Evolutionary conservation across 2,888 invertebrate species (phyloP).

Genomic region (Plutella xylostella): DNA sequence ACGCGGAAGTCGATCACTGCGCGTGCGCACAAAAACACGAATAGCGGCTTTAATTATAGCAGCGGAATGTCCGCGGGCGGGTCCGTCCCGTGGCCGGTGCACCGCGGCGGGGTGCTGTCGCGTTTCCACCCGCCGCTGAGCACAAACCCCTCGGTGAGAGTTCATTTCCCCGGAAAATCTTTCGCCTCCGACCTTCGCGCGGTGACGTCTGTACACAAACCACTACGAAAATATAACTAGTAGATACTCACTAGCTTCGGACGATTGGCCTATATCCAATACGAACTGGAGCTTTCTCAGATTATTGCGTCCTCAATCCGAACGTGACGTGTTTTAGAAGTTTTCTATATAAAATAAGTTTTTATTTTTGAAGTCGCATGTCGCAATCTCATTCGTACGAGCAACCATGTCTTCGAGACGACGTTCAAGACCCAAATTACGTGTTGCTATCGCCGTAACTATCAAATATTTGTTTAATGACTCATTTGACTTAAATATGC

Average conservation of each 20-base stretch:
- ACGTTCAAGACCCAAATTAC: constrained; percentile 57
- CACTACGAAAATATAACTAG: constrained; percentile 44
- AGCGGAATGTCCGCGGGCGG: constrained; percentile 65
- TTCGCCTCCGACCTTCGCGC: constrained; percentile 34
- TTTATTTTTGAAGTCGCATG: constrained; percentile 39
- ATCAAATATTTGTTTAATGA: constrained; percentile 31
- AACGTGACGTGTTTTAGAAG: constrained; percentile 43
- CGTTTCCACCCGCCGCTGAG: constrained; percentile 50
- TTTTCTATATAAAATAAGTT: constrained; percentile 53
- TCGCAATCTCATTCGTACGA: constrained; percentile 31
- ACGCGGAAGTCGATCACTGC: constrained; percentile 65
- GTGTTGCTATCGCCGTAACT: constrained; percentile 56
- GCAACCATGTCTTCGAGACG: constrained; percentile 53
- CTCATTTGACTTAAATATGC: constrained; percentile 32
- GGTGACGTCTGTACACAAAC: constrained; percentile 50
- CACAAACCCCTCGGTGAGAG: constrained; percentile 61
- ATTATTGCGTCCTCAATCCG: constrained; percentile 44
- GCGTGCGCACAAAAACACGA: constrained; percentile 61
- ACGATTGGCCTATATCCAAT: constrained; percentile 66
- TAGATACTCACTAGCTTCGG: constrained; percentile 47
- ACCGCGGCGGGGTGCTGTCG: constrained; percentile 70
- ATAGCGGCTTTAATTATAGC: constrained; percentile 68
- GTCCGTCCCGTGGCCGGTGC: constrained; percentile 81
- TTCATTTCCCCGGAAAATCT: constrained; percentile 36
- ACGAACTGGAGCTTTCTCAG: constrained; percentile 46